Conservation (phyloP, 2,797 vertebrate species). For the Coccyzus lansbergi region DNA sequence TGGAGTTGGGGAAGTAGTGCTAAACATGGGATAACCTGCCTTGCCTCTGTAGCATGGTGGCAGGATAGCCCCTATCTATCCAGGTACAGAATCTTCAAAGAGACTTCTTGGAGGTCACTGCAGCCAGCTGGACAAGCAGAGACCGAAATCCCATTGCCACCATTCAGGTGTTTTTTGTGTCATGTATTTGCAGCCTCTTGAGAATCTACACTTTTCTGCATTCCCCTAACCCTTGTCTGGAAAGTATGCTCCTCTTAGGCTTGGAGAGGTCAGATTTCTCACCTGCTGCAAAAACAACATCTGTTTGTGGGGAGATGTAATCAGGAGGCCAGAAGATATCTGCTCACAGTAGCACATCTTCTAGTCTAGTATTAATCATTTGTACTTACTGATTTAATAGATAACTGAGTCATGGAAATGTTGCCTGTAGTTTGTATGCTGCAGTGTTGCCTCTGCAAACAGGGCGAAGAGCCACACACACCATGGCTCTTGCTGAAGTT, state of each 20-base stretch:
- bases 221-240: background rate
- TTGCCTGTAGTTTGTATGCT: background rate
- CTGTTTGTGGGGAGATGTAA: background rate
- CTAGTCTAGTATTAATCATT: background rate
- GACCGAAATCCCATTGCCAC: background rate
- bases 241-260: background rate
- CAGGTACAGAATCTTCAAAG: background rate
- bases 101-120: background rate
- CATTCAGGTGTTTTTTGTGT: background rate
- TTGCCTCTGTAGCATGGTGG: rapidly evolving
- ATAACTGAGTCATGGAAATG: background rate
- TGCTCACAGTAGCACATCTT: background rate
- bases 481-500: background rate
- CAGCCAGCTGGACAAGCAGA: background rate
- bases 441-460: background rate
- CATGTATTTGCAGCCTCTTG: background rate
- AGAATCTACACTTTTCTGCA: background rate
- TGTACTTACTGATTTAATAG: background rate
- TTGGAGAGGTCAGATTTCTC: background rate
- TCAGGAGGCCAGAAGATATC: background rate
- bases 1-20: background rate
- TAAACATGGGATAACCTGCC: rapidly evolving
- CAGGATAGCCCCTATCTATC: background rate
- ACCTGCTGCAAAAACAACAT: background rate
- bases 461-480: background rate